Evolutionary conservation across 2,888 invertebrate genomes (phyloP).

Genomic region (Oeneis ivallda): DNA sequence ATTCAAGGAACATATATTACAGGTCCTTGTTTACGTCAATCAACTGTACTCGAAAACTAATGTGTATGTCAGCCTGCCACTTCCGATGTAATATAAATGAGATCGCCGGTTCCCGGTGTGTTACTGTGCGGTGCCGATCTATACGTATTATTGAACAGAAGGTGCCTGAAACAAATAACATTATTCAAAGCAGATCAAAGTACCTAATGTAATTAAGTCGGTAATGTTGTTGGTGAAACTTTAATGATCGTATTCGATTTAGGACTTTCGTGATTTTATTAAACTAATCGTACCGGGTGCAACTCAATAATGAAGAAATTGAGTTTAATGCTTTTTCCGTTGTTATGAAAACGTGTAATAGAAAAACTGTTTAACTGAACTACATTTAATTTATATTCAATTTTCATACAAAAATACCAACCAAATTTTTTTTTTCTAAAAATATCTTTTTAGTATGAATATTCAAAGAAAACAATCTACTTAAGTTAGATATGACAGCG

Average conservation of each 20-base stretch:
- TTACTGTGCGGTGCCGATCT: background rate
- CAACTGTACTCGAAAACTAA: constrained; percentile 50
- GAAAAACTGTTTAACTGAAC: no score
- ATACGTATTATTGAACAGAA: background rate
- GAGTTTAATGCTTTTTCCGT: no score
- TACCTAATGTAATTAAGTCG: background rate
- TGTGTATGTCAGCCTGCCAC: constrained; percentile 44
- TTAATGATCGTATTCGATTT: background rate
- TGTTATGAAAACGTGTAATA: no score
- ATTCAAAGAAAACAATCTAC: background rate
- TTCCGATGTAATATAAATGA: constrained; percentile 33
- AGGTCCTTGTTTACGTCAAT: constrained; percentile 62
- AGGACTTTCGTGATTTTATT: background rate
- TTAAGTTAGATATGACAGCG: no score
- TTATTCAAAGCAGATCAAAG: background rate
- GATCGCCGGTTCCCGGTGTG: constrained; percentile 4
- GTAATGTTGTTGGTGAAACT: background rate
- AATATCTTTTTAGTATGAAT: no score
- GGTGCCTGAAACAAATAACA: background rate
- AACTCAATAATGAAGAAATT: no score
- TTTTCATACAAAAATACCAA: no score
- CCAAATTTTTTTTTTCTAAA: no score
- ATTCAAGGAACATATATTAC: constrained; percentile 62
- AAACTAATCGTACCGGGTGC: no score
- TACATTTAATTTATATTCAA: no score